Conservation (phyloP, 2,113 vertebrate genomes). For the Nettapus auritus region DNA sequence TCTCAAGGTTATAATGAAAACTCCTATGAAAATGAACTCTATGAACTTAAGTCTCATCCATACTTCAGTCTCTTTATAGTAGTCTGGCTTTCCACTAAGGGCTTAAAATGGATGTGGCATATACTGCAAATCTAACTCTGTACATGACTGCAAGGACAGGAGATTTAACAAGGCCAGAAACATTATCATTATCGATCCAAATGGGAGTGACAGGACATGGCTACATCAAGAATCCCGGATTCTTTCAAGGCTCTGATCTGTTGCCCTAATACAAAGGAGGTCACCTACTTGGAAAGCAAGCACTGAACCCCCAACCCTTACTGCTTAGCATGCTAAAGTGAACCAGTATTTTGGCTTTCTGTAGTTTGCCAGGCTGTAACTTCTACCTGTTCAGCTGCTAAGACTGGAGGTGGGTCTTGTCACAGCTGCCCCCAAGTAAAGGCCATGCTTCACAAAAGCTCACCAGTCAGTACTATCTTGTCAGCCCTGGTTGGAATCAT, state of each 20-base stretch:
- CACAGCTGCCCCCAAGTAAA: background rate
- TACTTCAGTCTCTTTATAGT: background rate
- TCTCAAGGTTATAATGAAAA: slow-evolving; percentile 40
- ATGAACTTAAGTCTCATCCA: background rate
- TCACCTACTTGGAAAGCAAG: background rate
- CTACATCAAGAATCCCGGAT: background rate
- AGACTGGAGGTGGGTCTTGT: background rate
- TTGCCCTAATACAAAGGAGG: background rate
- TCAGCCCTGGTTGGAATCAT: background rate
- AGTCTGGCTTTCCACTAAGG: background rate
- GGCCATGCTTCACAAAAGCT: background rate
- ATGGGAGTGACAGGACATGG: background rate
- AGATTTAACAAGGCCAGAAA: background rate
- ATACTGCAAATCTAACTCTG: background rate
- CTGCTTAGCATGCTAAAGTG: background rate
- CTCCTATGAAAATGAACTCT: background rate
- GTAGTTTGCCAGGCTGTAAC: background rate
- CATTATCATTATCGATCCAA: background rate
- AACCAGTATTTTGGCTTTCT: background rate
- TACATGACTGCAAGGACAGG: background rate
- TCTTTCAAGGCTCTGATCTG: background rate
- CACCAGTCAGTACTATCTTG: background rate
- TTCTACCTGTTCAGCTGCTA: background rate
- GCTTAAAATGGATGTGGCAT: background rate
- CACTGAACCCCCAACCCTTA: background rate